Base-by-base conservation (phyloP, 1,140 invertebrate genomes). In the Drosophila sucinea region DNA sequence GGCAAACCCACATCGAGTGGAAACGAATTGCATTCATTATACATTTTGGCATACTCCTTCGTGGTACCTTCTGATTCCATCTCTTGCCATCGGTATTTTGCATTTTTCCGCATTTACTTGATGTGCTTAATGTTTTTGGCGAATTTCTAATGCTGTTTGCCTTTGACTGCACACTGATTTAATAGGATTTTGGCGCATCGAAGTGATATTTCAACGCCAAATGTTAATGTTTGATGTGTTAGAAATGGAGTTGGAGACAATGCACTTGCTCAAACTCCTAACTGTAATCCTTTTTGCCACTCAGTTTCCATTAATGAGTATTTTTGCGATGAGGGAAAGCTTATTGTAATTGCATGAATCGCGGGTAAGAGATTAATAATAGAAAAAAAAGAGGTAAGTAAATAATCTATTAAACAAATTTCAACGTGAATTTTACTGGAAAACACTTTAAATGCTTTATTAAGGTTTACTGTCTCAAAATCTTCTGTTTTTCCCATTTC, bases 1-100 rank as follows among this genome's bases (percentile, higher is more conserved):
- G 69, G 38, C 74, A 33, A 66, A 51, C 68, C 54, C 61, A 68
- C 73, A 65, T 60, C 33, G 33, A 70, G 66, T 70, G 69, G 70
- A 84, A 58, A 67, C 73, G 66, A 65, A 79, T 66, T 84, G 81
- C 81, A 84, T 84, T 84, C 79, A 82, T 85, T 87, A 85, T 79
- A 51, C 44, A 51, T 63, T 51, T 60, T 60, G 57, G 40, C 27
- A 41, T 40, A 61, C 60, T 62, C 56, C 5, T 23, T 29, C 10
- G 6, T 17, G 10, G 47, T 40, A 29, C 17, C 54, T 17, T 27
- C 8, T 8, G 23, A 51, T 51, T 32, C 32, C 56, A 33, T 11
- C 54, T 27, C 11, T 27, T 32, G 6, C 44, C 32, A n/a, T 73
- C 47, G 63, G 70, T 76, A 79, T 83, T 86, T 17, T 86, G 79